Conservation (phyloP, 2,888 invertebrate genomes). For the Ennomos quercinarius region DNA sequence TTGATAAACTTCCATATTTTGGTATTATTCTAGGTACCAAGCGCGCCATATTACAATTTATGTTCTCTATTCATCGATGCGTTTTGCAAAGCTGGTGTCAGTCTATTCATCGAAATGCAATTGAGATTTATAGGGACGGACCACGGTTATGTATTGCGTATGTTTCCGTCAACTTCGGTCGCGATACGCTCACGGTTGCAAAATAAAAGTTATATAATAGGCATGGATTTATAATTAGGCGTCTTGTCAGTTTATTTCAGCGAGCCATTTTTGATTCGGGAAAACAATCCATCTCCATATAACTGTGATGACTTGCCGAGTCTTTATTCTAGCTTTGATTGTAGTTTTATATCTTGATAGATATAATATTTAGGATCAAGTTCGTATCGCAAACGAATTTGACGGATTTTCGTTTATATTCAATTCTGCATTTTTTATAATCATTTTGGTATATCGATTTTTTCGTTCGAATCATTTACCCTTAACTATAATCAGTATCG, state of each 20-base stretch:
- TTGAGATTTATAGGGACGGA: conserved; percentile 65
- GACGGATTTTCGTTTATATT: no score
- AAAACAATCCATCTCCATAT: no score
- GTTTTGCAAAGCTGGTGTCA: conserved; percentile 39
- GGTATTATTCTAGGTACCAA: conserved; percentile 10
- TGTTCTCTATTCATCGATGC: conserved; percentile 4
- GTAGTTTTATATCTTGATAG: no score
- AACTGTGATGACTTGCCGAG: no score
- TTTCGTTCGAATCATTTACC: neutral
- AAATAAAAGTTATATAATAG: no score
- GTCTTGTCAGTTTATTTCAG: no score
- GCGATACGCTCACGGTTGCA: neutral
- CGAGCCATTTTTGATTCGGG: no score
- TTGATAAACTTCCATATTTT: conserved; percentile 11
- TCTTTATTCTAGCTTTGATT: no score
- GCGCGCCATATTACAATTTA: conserved; percentile 5
- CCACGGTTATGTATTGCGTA: conserved; percentile 41
- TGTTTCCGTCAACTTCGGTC: conserved; percentile 6
- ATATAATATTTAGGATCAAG: no score
- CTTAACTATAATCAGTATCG: neutral
- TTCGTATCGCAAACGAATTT: no score
- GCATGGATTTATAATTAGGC: no score
- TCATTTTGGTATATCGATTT: neutral
- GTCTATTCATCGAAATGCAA: conserved; percentile 61
- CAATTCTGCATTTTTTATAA: neutral